Evolutionary conservation across 2,113 vertebrate genomes (phyloP).

Genomic region (Poecile atricapillus): DNA sequence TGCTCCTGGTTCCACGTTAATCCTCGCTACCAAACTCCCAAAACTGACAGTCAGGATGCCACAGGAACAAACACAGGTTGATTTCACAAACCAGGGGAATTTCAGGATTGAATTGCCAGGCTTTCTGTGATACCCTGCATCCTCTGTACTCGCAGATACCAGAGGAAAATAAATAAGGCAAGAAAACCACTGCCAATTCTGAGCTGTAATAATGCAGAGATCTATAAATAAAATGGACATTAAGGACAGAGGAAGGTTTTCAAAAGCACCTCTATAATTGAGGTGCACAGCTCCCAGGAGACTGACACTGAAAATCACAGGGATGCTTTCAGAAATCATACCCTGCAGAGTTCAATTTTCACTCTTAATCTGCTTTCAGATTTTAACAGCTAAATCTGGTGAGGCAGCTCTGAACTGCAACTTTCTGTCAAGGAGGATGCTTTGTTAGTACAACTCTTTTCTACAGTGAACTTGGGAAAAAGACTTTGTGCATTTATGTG

Average conservation of each 20-base stretch:
- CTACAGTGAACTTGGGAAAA: background rate
- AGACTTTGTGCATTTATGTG: background rate
- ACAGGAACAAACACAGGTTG: background rate
- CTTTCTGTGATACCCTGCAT: background rate
- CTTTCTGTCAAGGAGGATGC: background rate
- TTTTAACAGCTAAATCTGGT: constrained; percentile 16
- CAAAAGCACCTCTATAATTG: constrained; percentile 52
- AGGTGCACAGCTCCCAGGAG: background rate
- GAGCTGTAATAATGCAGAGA: background rate
- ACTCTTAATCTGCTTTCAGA: constrained; percentile 43
- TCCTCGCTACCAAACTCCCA: background rate
- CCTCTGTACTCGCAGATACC: background rate
- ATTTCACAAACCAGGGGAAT: background rate
- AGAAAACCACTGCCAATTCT: background rate
- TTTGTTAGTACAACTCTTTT: background rate
- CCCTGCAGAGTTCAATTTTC: constrained; percentile 56
- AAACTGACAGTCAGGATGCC: background rate
- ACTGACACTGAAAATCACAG: constrained; percentile 7
- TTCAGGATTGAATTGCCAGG: background rate
- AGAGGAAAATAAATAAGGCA: background rate
- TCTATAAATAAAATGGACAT: constrained; percentile 22
- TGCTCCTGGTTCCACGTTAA: background rate
- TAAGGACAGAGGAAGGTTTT: background rate
- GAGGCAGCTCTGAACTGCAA: background rate
- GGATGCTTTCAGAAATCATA: constrained; percentile 45